phyloP scores from a whole-genome alignment of 2,797 vertebrate genomes.

The Setipinna tenuifilis region DNA sequence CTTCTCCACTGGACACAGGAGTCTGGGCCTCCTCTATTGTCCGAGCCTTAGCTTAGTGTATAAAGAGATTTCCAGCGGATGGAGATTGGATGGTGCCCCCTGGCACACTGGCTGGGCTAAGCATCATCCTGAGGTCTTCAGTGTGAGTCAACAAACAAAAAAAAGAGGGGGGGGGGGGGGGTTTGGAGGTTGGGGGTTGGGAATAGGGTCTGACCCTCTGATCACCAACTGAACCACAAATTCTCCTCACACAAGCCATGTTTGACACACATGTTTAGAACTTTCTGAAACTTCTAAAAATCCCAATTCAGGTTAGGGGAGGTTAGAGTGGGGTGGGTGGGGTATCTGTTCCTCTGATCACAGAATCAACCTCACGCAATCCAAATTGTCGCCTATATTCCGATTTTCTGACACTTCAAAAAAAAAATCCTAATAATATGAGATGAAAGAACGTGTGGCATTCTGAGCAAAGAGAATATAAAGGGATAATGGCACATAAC shows the following conservation, averaged over 20 bases:
- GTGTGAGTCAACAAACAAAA: constrained; percentile 6
- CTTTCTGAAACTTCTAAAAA: too few relatives aligned
- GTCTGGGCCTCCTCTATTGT: constrained; percentile 21
- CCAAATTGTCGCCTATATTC: background rate
- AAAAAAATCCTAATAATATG: background rate
- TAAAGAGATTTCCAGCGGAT: constrained; percentile 11
- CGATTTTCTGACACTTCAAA: background rate
- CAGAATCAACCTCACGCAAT: background rate
- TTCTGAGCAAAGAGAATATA: background rate
- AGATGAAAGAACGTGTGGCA: background rate
- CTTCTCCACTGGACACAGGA: background rate
- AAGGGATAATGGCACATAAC: background rate
- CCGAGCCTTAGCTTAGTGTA: background rate
- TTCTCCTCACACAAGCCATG: too few relatives aligned
- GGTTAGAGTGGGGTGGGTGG: background rate
- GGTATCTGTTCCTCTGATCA: background rate
- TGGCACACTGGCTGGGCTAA: constrained; percentile 1
- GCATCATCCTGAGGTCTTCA: constrained; percentile 13
- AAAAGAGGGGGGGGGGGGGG: background rate
- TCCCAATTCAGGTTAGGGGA: too few relatives aligned
- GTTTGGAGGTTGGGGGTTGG: too few relatives aligned
- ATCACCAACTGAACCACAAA: too few relatives aligned
- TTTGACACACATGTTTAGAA: too few relatives aligned
- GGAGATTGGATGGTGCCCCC: background rate
- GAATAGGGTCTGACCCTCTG: too few relatives aligned